Percentiles rank a stretch among this genome's conserved stretches.
phyloP scores from a whole-genome alignment of 2,113 vertebrate genomes.

The Ginglymostoma cirratum region DNA sequence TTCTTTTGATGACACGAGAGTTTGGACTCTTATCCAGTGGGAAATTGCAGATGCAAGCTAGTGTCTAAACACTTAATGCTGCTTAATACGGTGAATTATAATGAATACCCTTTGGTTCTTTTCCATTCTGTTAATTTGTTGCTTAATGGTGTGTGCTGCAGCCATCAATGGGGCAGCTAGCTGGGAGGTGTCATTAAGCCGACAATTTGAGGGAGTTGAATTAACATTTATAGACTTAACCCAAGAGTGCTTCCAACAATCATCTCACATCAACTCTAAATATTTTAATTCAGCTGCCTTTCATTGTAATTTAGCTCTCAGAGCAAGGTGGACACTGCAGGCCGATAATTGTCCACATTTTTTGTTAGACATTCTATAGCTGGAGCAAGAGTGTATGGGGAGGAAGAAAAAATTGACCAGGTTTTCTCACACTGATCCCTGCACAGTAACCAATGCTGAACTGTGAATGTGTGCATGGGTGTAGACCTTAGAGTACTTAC shows the following conservation, averaged over 20 bases:
- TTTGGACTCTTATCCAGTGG: background rate
- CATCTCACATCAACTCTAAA: background rate
- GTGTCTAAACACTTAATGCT: background rate
- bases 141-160: slow-evolving; percentile 15
- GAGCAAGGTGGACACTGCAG: background rate
- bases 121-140: slow-evolving; percentile 9
- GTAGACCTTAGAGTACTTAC: background rate
- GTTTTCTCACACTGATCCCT: background rate
- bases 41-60: background rate
- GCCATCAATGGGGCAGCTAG: slow-evolving; percentile 5
- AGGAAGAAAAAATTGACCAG: background rate
- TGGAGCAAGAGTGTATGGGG: background rate
- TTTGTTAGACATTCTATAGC: background rate
- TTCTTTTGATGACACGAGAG: background rate
- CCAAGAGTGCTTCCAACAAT: slow-evolving; percentile 6
- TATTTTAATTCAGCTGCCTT: slow-evolving; percentile 1
- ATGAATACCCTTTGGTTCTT: slow-evolving; percentile 15
- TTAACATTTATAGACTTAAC: slow-evolving; percentile 30
- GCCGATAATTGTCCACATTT: background rate
- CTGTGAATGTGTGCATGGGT: background rate
- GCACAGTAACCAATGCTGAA: background rate
- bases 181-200: slow-evolving; percentile 19
- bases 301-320: background rate
- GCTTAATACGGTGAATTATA: slow-evolving; percentile 22
- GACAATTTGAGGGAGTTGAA: slow-evolving; percentile 24